Evolutionary conservation across 2,113 vertebrate species (phyloP), one percentile per base, ranked within the genome.

Genomic region (Sisor rabdophorus): DNA sequence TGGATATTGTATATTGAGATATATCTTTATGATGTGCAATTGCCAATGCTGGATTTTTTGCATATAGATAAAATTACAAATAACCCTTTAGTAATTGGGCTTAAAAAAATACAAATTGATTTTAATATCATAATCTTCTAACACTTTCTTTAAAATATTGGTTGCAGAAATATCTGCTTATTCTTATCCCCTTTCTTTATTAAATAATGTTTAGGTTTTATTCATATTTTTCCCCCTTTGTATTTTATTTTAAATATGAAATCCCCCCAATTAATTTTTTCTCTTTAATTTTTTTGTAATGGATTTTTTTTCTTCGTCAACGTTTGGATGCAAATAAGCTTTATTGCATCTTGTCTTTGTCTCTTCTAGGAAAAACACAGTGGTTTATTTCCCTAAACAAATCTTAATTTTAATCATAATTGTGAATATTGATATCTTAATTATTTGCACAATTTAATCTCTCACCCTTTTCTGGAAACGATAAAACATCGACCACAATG

Each of bases 281-380:
- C n/a, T n/a, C n/a, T n/a, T n/a, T n/a, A n/a, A n/a, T n/a, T 5
- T 63, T 11, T 40, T 20, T 36, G 2, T 50, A 50, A 19, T 28
- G 22, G 53, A 22, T 68, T 68, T n/a, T n/a, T 48, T 6, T 48
- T 40, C 68, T 61, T 24, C 36, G 19, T 19, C 58, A 63, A 26
- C 71, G n/a, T 19, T 19, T 61, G 47, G 58, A 64, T 71, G 48
- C 48, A 64, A 78, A 71, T 64, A 28, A 54, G 40, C 56, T 54
- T 75, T 26, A 22, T 20, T 40, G 55, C 55, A 60, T 70, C 56
- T 28, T 53, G 17, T 17, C 7, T 30, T 20, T 12, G 17, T 55
- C 55, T 59, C 32, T 54, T 40, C 15, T 30, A 17, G 48, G 20
- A 17, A 48, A 6, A 73, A 60, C 22, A 19, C 4, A n/a, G 58